Percentiles rank a stretch among this genome's conserved stretches.
Evolutionary conservation across 2,113 vertebrate genomes (phyloP).

Genomic region (Himantopus leucocephalus): DNA sequence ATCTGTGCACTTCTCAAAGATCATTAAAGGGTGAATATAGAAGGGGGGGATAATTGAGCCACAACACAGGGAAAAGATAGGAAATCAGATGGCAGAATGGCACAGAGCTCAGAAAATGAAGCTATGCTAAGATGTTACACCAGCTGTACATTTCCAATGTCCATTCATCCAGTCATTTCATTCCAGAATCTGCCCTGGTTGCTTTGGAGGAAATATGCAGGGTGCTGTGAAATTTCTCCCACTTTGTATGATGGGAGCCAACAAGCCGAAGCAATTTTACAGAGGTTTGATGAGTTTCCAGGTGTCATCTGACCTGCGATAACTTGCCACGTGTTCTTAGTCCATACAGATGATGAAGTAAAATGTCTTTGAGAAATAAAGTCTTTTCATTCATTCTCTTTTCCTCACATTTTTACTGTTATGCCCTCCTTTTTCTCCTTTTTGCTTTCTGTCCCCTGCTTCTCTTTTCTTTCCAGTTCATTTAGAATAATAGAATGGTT

Average conservation of each 20-base stretch:
- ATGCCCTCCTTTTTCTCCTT: not conserved
- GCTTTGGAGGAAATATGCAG: not conserved
- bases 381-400: not conserved
- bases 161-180: not conserved
- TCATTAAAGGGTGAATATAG: not conserved
- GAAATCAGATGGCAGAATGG: not conserved
- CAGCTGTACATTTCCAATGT: not conserved
- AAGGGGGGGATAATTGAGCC: not conserved
- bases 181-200: not conserved
- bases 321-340: not conserved
- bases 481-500: not conserved
- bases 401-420: not conserved
- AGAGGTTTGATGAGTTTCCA: not conserved
- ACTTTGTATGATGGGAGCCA: not conserved
- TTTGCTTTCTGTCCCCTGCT: not conserved
- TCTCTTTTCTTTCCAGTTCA: not conserved
- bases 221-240: not conserved
- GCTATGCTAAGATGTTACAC: not conserved
- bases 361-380: not conserved
- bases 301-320: not conserved
- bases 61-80: not conserved
- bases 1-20: rapidly evolving
- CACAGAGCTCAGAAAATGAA: not conserved
- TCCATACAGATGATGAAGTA: not conserved
- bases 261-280: not conserved